Evolutionary conservation across 2,113 vertebrate genomes (phyloP), one percentile per base, ranked within the genome.

Genomic region (Cyphomyrus plagiostoma): DNA sequence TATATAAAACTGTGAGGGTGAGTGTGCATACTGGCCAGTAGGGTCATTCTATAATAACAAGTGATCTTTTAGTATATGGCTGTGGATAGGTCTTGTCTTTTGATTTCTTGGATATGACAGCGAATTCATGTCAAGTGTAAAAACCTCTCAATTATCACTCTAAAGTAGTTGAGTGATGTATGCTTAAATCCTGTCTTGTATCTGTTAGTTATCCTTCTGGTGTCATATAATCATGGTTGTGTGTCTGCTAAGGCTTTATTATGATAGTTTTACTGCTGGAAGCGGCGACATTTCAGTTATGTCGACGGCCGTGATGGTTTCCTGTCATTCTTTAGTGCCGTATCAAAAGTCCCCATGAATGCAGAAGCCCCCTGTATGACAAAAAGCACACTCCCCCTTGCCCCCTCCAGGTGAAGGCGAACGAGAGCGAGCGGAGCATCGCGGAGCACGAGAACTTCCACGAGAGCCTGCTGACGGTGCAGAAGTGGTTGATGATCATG

Each of bases 1-100:
- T 98, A 26, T 94, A 96, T 91, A 95, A 95, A 66, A 90, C 93
- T 1, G 91, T 97, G 45, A 94, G 95, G 96, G 98, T 99, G 91
- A 92, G 56, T 45, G 87, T 30, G 9, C 35, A 23, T 45, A 35
- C 39, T 23, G 30, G 30, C 52, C 35, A 13, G 86, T n/a, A 53
- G 26, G 9, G 82, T 6, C 74, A 39, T 39, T 80, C 74, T 80
- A 13, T 48, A 46, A 48, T 85, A 49, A 10, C 23, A 11, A 85
- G 4, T 21, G 21, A 46, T 26, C 11, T 85, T n/a, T 85, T 45
- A 48, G 19, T 45, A 80, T 42, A 19, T 42, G n/a, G 26, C 66
- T 35, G n/a, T 74, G 30, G 70, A 39, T 39, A 30, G 66, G 66
- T 35, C 66, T 26, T 26, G 9, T 30, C 66, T 74, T 26, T 74